phyloP scores from a whole-genome alignment of 2,113 vertebrate species.

The Haliaeetus leucogaster region DNA sequence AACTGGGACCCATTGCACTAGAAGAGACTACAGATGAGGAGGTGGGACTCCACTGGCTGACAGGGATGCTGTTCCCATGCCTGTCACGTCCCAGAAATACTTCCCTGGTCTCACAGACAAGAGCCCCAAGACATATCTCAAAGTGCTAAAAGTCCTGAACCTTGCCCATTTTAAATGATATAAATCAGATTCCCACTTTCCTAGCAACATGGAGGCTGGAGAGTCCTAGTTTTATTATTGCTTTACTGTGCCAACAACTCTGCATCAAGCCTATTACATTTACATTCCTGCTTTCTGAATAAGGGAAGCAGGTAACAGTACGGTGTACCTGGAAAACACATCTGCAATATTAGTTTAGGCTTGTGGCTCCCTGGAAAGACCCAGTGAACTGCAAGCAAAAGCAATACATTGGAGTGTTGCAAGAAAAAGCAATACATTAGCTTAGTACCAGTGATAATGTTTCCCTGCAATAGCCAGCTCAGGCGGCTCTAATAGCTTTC shows the following conservation, averaged over 20 bases:
- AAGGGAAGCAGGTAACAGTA: not conserved
- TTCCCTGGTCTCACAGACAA: not conserved
- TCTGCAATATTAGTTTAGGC: not conserved
- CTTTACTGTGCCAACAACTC: not conserved
- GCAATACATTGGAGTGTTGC: not conserved
- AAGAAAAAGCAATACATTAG: constrained; percentile 8
- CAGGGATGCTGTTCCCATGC: not conserved
- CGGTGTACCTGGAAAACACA: not conserved
- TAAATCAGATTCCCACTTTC: not conserved
- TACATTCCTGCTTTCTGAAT: not conserved
- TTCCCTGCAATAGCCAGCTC: not conserved
- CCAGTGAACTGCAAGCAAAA: not conserved
- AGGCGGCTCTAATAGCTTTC: not conserved
- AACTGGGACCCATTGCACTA: not conserved
- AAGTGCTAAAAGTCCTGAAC: not conserved
- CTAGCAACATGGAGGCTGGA: not conserved
- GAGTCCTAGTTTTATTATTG: not conserved
- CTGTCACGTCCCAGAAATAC: not conserved
- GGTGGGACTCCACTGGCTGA: not conserved
- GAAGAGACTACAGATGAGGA: not conserved
- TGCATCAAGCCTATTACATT: not conserved
- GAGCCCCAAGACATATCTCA: not conserved
- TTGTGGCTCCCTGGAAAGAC: constrained; percentile 5
- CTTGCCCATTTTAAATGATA: not conserved
- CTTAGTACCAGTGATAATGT: not conserved